Percentiles rank a stretch among this genome's conserved stretches.
Evolutionary conservation across 2,113 vertebrate species (phyloP).

Genomic region (Columba janthina): DNA sequence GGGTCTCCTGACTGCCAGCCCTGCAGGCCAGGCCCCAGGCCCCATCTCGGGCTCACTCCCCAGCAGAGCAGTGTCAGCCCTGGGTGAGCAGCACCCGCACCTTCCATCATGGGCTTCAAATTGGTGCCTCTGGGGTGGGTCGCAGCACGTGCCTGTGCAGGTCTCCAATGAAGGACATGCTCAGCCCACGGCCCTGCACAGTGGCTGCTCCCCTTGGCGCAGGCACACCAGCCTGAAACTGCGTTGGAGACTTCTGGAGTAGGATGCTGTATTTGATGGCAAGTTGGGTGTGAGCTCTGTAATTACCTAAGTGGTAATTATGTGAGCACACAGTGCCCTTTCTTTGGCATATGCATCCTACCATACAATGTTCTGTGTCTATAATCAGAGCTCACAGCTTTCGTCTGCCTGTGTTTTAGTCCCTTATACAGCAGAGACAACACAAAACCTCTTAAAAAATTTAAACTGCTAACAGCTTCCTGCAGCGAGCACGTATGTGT

Average conservation of each 20-base stretch:
- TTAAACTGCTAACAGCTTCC: background rate
- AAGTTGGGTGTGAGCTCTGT: background rate
- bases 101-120: background rate
- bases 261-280: background rate
- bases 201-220: background rate
- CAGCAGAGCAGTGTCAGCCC: background rate
- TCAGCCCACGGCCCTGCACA: rapidly evolving
- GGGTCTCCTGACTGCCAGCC: background rate
- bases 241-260: background rate
- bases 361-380: background rate
- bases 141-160: background rate
- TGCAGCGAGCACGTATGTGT: background rate
- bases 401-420: background rate
- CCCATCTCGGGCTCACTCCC: rapidly evolving
- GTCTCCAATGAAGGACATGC: rapidly evolving
- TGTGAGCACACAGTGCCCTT: background rate
- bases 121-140: background rate
- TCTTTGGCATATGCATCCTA: background rate
- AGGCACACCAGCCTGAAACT: background rate
- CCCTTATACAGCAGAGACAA: background rate
- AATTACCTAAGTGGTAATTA: conserved; percentile 35
- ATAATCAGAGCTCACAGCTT: background rate
- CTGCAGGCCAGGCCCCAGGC: too few species aligned
- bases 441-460: background rate
- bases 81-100: background rate